phyloP scores from a whole-genome alignment of 2,113 vertebrate genomes.

The Callaeas wilsoni region DNA sequence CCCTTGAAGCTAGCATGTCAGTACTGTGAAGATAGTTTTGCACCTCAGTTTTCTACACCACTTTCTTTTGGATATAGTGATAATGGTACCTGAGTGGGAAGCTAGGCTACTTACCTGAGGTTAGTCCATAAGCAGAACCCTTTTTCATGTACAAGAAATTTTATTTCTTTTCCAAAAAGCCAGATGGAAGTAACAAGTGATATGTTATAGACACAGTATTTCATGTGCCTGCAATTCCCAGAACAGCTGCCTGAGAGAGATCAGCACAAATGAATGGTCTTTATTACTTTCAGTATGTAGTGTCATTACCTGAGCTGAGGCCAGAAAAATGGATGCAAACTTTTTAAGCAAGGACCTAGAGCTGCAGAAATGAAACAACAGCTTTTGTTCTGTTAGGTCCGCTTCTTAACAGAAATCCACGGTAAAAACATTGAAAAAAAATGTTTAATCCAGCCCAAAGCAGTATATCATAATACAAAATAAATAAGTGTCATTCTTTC shows the following conservation, averaged over 20 bases:
- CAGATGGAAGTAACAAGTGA: not conserved
- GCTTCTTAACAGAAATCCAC: not conserved
- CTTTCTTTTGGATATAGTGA: not conserved
- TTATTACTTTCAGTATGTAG: not conserved
- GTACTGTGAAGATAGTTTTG: not conserved
- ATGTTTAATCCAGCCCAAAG: not conserved
- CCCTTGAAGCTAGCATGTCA: not conserved
- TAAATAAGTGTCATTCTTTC: not conserved
- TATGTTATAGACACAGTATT: not conserved
- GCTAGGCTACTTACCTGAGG: not conserved
- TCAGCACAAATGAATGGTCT: not conserved
- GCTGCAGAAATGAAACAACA: not conserved
- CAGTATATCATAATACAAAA: not conserved
- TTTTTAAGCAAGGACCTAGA: not conserved
- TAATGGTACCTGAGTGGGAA: not conserved
- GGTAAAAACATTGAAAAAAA: not conserved
- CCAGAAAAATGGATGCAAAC: not conserved
- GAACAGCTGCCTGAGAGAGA: not conserved
- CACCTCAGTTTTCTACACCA: not conserved
- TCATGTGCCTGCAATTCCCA: not conserved
- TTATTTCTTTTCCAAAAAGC: not conserved
- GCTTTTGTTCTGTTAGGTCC: not conserved
- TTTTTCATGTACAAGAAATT: not conserved
- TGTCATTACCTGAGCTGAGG: not conserved
- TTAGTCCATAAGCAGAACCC: not conserved